A percentile compares a stretch with the other conserved stretches of the same genome.
Evolutionary conservation across 2,888 invertebrate species (phyloP).

Genomic region (Panopea generosa): DNA sequence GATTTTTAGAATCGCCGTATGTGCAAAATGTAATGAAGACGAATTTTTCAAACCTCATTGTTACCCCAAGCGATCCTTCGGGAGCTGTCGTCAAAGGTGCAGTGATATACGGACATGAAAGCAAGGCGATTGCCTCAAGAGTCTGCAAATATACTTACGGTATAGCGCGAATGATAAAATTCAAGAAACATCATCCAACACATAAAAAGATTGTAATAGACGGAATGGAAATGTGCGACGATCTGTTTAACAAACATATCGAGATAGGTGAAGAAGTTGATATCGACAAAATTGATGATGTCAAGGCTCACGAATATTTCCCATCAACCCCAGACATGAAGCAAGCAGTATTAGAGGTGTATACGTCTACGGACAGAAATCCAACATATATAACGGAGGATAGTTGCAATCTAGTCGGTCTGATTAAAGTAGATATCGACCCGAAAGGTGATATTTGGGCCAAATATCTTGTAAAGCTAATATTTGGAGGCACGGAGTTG

Average conservation of each 20-base stretch:
- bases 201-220: slow-evolving; percentile 18
- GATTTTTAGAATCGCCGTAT: slow-evolving; percentile 35
- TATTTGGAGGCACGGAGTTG: too few species aligned
- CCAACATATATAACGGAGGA: too few species aligned
- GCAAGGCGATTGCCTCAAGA: slow-evolving; percentile 41
- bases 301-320: too few species aligned
- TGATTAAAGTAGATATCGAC: too few species aligned
- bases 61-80: slow-evolving; percentile 42
- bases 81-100: slow-evolving; percentile 51
- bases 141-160: slow-evolving; percentile 57
- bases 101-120: slow-evolving; percentile 53
- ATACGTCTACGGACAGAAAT: too few species aligned
- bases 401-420: too few species aligned
- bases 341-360: slow-evolving; percentile 43
- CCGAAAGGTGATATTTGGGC: too few species aligned
- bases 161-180: slow-evolving; percentile 44
- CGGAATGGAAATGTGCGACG: slow-evolving; percentile 32
- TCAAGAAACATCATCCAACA: slow-evolving; percentile 27
- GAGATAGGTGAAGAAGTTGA: too few species aligned
- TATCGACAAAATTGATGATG: too few species aligned
- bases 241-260: slow-evolving; percentile 42
- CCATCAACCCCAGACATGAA: too few species aligned
- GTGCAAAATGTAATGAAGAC: slow-evolving; percentile 18
- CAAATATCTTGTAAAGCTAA: too few species aligned
- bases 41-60: slow-evolving; percentile 10